These are phyloP conservation scores for Trachelus iudaicus DNA, from an alignment of 2,888 invertebrate genomes.

Conservation along the genomic window DNA sequence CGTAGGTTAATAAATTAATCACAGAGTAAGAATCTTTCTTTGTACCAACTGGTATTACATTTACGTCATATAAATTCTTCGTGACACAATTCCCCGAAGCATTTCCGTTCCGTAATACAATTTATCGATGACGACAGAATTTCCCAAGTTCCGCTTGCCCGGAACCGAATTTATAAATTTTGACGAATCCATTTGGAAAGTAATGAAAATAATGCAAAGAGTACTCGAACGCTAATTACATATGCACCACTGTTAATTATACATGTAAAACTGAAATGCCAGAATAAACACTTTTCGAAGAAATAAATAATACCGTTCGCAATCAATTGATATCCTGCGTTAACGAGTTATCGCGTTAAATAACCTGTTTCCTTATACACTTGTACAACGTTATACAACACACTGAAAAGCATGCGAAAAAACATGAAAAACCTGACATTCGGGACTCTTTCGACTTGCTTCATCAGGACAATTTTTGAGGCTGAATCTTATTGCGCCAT, in stretches of 20 bases:
- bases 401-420: background rate
- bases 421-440: background rate
- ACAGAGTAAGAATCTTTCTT: background rate
- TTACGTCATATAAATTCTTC: background rate
- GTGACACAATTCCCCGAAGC: background rate
- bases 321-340: background rate
- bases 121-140: background rate
- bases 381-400: background rate
- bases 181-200: background rate
- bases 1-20: background rate
- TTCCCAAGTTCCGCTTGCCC: background rate
- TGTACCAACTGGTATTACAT: background rate
- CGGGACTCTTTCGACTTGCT: background rate
- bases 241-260: background rate
- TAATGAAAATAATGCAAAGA: background rate
- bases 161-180: background rate
- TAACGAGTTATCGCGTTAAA: background rate
- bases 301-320: background rate
- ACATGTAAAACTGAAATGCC: background rate
- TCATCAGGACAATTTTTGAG: no score
- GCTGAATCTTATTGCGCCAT: background rate
- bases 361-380: background rate
- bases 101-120: background rate
- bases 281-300: background rate
- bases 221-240: background rate